phyloP scores from a whole-genome alignment of 2,888 invertebrate genomes.

The Quadroppia sp. region DNA sequence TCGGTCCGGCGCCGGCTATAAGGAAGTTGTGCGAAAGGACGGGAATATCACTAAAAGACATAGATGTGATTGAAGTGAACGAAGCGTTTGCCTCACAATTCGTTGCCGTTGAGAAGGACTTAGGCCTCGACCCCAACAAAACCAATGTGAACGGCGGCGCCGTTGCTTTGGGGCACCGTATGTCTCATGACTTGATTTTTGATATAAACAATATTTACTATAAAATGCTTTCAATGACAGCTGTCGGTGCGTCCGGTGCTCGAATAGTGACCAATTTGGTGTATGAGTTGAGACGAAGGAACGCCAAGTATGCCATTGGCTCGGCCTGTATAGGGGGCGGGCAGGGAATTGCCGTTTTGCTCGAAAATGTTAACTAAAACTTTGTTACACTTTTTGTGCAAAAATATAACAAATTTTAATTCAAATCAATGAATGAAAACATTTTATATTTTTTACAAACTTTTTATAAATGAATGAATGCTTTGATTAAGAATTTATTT shows the following conservation, averaged over 20 bases:
- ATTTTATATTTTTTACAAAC: too few species aligned
- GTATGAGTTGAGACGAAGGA: constrained; percentile 80
- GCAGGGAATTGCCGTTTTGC: constrained; percentile 69
- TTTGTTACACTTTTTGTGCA: too few species aligned
- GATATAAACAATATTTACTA: background rate
- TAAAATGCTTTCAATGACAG: constrained; percentile 52
- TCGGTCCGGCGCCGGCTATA: constrained; percentile 93
- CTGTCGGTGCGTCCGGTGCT: constrained; percentile 88
- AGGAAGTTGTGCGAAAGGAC: constrained; percentile 73
- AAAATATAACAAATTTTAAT: too few species aligned
- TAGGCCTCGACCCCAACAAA: constrained; percentile 77
- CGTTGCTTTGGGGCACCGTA: constrained; percentile 74
- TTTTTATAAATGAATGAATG: too few species aligned
- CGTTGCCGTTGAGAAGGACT: constrained; percentile 81
- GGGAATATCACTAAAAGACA: constrained; percentile 72
- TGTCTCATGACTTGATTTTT: background rate
- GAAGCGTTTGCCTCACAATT: constrained; percentile 97
- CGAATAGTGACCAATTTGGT: constrained; percentile 86
- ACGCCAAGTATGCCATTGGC: constrained; percentile 80
- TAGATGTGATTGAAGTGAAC: constrained; percentile 94
- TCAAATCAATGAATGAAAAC: too few species aligned
- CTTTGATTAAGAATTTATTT: too few species aligned
- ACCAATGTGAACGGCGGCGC: constrained; percentile 94
- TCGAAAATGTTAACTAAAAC: constrained; percentile 37
- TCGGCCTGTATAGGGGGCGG: constrained; percentile 98